Evolutionary conservation across 2,888 invertebrate species (phyloP).

Genomic region (Encarsia formosa): DNA sequence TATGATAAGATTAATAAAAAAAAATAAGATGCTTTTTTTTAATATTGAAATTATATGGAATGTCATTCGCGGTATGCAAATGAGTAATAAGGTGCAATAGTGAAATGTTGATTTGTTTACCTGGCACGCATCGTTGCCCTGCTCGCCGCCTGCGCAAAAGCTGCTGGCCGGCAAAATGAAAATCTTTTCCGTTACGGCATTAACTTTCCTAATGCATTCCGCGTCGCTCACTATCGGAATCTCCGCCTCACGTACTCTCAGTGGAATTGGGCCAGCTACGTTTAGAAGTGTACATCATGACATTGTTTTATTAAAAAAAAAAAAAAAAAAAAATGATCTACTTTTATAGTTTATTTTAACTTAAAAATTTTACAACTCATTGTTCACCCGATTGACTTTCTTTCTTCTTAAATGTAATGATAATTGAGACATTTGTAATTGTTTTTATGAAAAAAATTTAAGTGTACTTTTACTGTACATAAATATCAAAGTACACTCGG

Average conservation of each 20-base stretch:
- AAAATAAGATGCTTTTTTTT: background rate
- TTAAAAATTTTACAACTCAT: too few species aligned
- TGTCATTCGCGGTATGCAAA: too few species aligned
- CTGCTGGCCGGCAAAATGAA: conserved; percentile 90
- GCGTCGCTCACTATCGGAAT: conserved; percentile 90
- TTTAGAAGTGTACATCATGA: conserved; percentile 10
- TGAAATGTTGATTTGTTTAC: conserved; percentile 55
- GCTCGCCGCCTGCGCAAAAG: conserved; percentile 91
- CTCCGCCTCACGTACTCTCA: conserved; percentile 84
- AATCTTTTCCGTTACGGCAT: conserved; percentile 91
- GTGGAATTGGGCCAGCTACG: conserved; percentile 82
- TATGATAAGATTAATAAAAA: background rate
- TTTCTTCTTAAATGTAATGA: too few species aligned
- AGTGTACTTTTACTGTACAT: too few species aligned
- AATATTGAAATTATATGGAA: background rate
- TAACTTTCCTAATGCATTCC: conserved; percentile 88
- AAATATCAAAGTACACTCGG: too few species aligned
- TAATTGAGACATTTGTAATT: too few species aligned
- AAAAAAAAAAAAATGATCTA: too few species aligned
- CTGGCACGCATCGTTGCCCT: conserved; percentile 90
- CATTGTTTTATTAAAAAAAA: conserved; percentile 14
- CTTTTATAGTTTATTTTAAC: too few species aligned
- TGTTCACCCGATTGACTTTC: too few species aligned
- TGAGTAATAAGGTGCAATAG: background rate
- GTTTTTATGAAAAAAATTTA: too few species aligned